A percentile compares a stretch with the other conserved stretches of the same genome.
Conservation (phyloP, 2,113 vertebrate species). For the Danionella cerebrum region DNA sequence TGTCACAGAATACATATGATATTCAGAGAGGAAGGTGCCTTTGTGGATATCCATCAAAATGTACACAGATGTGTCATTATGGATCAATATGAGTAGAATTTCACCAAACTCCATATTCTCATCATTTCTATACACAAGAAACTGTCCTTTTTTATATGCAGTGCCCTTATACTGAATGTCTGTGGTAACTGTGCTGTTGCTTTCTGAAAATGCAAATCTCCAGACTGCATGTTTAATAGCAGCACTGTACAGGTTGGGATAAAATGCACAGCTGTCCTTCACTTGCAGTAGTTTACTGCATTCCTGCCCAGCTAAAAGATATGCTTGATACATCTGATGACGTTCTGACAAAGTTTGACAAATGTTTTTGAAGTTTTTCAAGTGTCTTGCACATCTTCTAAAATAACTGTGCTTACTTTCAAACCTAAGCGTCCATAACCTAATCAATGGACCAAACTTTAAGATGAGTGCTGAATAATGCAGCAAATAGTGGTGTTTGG, state of each 20-base stretch:
- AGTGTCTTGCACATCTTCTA: slow-evolving; percentile 39
- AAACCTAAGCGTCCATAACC: slow-evolving; percentile 21
- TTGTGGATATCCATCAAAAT: too few relatives aligned
- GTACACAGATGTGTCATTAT: slow-evolving; percentile 4
- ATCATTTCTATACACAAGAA: slow-evolving; percentile 18
- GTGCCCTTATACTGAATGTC: slow-evolving; percentile 26
- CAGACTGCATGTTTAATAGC: slow-evolving; percentile 30
- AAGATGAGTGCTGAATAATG: neutral
- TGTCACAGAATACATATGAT: too few relatives aligned
- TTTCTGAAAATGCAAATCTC: neutral
- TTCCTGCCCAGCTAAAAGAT: slow-evolving; percentile 36
- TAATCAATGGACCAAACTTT: neutral
- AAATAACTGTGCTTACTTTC: slow-evolving; percentile 31
- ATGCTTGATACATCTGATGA: slow-evolving; percentile 42
- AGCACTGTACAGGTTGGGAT: neutral
- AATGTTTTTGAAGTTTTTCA: too few relatives aligned
- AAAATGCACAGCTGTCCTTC: too few relatives aligned
- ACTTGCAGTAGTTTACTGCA: slow-evolving; percentile 13
- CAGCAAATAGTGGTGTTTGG: neutral
- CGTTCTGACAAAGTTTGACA: slow-evolving; percentile 23
- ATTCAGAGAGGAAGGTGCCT: too few relatives aligned
- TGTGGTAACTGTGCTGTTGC: neutral
- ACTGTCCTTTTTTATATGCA: slow-evolving; percentile 30
- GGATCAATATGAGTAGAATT: slow-evolving; percentile 39
- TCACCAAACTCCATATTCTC: slow-evolving; percentile 33